Base-by-base conservation (phyloP, 1,140 invertebrate genomes). In the Nasonia longicornis region DNA sequence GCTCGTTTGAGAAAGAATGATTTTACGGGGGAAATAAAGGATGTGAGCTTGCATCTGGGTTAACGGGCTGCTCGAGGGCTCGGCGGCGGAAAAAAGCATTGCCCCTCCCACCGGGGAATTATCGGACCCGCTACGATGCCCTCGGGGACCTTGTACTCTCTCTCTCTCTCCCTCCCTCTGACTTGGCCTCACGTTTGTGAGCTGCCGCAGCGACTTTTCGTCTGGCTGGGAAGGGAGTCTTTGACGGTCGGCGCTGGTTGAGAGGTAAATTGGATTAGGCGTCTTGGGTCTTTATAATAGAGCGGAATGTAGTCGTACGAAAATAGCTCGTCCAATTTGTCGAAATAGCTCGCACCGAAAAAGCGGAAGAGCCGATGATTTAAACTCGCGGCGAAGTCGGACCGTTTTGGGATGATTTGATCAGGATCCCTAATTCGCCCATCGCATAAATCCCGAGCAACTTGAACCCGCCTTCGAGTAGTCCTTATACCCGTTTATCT, bases 1-100 rank as follows among this genome's bases (percentile, higher is more conserved):
- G 29, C 45, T 58, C 45, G 20, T 69, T 69, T 26, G 26, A 35
- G 31, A 31, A 42, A n/a, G 48, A 77, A 69, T 77, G 12, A 67
- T 77, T 77, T 77, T 16, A 78, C 76, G 42, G 31, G 63, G 35
- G 42, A 35, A 38, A 35, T 35, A 70, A 70, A 38, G 31, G 35
- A 14, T 70, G 2, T 20, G 8, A 20, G 14, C 31, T 16, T 38
- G 20, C 42, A 73, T 73, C 38, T 73, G 26, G 71, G 71, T 73
- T 73, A 73, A 73, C 26, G 63, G 64, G 42, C 35, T 48, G 63
- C 8, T 66, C 26, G 31, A 45, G 63, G n/a, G 10, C 20, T 31
- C 3, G 22, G 14, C 12, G 45, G 31, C 3, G 42, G 58, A 66
- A 77, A 69, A 77, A 26, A 67, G 42, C 10, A 2, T 70, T 14